These are phyloP conservation scores for Diabrotica virgifera DNA, from an alignment of 1,140 invertebrate genomes.

Conservation along the genomic window DNA sequence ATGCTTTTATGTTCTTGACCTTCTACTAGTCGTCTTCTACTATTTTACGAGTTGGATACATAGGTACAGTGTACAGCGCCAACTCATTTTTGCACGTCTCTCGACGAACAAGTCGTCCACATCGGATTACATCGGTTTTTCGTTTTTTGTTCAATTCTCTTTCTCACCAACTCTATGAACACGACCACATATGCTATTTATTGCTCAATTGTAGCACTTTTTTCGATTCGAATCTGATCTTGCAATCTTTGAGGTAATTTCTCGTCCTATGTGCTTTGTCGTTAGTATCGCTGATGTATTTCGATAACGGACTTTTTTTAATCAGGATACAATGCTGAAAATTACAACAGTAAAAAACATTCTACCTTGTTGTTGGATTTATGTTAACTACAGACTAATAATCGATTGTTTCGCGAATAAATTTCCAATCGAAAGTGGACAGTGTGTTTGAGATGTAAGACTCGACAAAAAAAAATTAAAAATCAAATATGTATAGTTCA, in stretches of 20 bases:
- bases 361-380: too few relatives aligned
- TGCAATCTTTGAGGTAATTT: slow-evolving; percentile 19
- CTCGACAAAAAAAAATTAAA: too few relatives aligned
- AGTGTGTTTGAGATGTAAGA: too few relatives aligned
- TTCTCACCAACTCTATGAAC: slow-evolving; percentile 23
- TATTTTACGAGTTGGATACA: slow-evolving; percentile 25
- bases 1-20: slow-evolving; percentile 15
- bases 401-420: too few relatives aligned
- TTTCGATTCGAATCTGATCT: slow-evolving; percentile 21
- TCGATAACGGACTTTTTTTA: slow-evolving; percentile 12
- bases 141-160: background rate
- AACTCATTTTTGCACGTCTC: slow-evolving; percentile 25
- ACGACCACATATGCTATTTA: slow-evolving; percentile 18
- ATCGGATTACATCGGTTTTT: slow-evolving; percentile 25
- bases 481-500: too few relatives aligned
- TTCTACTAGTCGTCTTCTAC: slow-evolving; percentile 28
- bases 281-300: background rate
- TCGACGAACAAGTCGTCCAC: slow-evolving; percentile 21
- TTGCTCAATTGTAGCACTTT: slow-evolving; percentile 23
- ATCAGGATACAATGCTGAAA: slow-evolving; percentile 5
- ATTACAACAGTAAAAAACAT: background rate
- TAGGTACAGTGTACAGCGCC: slow-evolving; percentile 20
- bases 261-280: slow-evolving; percentile 13
- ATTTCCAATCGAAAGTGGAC: too few relatives aligned
- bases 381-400: too few relatives aligned